A percentile compares a stretch with the other conserved stretches of the same genome.
These are phyloP conservation scores for Perccottus glenii DNA, from an alignment of 2,113 vertebrate genomes.

Conservation along the genomic window DNA sequence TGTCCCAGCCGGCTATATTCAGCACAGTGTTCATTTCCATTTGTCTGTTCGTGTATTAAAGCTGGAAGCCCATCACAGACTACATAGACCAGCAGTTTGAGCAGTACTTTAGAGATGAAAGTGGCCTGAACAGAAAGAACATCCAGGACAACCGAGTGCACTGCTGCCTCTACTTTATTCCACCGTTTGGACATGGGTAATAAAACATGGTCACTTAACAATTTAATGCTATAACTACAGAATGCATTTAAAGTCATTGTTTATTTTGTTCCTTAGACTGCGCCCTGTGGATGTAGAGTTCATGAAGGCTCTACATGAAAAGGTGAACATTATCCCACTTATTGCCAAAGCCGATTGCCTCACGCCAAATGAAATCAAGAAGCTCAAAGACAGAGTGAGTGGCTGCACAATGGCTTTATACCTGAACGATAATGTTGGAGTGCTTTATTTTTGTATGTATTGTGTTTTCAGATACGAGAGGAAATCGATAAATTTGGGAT, in stretches of 20 bases:
- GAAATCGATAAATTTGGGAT: conserved; percentile 96
- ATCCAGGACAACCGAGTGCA: conserved; percentile 98
- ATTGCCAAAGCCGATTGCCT: conserved; percentile 97
- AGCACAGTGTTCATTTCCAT: conserved; percentile 1
- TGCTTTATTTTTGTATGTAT: background rate
- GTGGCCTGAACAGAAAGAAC: conserved; percentile 96
- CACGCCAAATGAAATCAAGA: conserved; percentile 92
- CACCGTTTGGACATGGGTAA: conserved; percentile 96
- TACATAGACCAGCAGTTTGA: conserved; percentile 99
- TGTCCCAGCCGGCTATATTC: background rate
- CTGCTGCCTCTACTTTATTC: conserved; percentile 98
- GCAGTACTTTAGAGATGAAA: conserved; percentile 98
- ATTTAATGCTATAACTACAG: no score
- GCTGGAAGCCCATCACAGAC: conserved; percentile 97
- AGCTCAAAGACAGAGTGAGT: conserved; percentile 95
- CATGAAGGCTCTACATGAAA: conserved; percentile 98
- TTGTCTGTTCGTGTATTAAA: conserved; percentile 62
- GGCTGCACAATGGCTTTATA: background rate
- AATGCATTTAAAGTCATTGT: no score
- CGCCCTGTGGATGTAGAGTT: conserved; percentile 96
- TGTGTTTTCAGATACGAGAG: conserved; percentile 84
- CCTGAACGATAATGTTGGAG: background rate
- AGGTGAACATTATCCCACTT: conserved; percentile 96
- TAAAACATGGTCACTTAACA: background rate
- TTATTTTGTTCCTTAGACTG: conserved; percentile 73